Conservation (phyloP, 53 echinoderm and acorn worm species). For the Mesocentrotus franciscanus region DNA sequence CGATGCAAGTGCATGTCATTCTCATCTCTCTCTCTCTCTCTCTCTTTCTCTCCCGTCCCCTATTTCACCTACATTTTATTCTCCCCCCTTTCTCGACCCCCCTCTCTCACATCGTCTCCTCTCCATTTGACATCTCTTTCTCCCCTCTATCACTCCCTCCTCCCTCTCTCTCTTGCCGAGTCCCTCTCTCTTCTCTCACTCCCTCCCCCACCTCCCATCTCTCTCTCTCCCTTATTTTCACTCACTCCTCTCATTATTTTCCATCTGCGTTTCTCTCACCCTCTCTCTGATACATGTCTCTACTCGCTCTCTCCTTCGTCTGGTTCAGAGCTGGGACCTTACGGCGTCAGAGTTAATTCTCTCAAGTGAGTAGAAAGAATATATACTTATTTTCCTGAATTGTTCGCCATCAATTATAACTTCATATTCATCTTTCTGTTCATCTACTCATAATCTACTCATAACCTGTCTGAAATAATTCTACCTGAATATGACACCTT, state of each 20-base stretch:
- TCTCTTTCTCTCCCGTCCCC: too few species aligned
- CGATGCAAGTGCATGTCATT: background rate
- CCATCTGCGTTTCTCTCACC: background rate
- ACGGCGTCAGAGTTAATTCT: conserved; percentile 53
- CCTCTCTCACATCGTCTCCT: too few species aligned
- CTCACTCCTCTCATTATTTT: background rate
- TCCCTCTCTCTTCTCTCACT: background rate
- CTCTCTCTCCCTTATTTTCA: background rate
- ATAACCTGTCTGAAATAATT: too few species aligned
- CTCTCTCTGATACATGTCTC: background rate
- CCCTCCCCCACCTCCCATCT: background rate
- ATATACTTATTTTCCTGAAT: background rate
- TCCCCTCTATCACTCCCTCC: background rate
- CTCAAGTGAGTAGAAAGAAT: conserved; percentile 43
- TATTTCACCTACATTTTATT: too few species aligned
- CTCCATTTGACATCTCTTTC: too few species aligned
- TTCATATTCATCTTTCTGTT: background rate
- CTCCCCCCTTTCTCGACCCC: too few species aligned
- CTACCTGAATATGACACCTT: too few species aligned
- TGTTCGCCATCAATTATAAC: background rate
- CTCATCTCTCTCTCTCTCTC: too few species aligned
- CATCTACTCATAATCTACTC: too few species aligned
- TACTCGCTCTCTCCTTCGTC: background rate
- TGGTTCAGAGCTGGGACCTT: conserved; percentile 38
- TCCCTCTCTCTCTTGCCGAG: background rate